Evolutionary conservation across 1,140 invertebrate species (phyloP), one percentile per base, ranked within the genome.

Genomic region (Panulirus ornatus): DNA sequence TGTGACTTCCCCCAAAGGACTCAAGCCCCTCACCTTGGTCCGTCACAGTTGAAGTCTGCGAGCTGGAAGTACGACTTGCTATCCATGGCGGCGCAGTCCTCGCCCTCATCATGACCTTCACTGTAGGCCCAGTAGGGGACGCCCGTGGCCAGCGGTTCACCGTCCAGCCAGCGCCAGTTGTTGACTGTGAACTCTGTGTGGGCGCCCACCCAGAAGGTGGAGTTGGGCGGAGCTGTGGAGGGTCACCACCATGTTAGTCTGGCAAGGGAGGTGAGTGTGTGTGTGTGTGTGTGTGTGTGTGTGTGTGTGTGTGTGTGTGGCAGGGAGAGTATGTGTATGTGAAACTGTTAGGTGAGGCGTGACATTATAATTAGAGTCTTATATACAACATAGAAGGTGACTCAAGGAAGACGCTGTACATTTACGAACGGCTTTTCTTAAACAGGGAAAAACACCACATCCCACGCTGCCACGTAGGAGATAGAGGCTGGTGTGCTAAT

Each of bases 141-240:
- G 19, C 85, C 85, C 11, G 47, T 78, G 16, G 34, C 3, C 75
- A 87, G 75, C 27, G 34, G n/a, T 22, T 40, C 38, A 14, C 85
- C 85, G 40, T 40, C 40, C 38, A 87, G 30, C 85, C 85, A 87
- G 51, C 75, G 73, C 85, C 85, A 87, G 47, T 66, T 87, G 51
- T 87, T 87, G 73, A 27, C 27, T 2, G 47, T 16, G 75, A 87
- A 87, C 51, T 78, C 85, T 42, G 75, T 79, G 75, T 87, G 85
- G n/a, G 47, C 85, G 14, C 85, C 85, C 27, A 87, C 75, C 85
- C 85, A 87, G 73, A 78, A 16, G 0, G 70, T 27, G 36, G 73
- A 63, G 1, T 76, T 19, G 11, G 11, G 16, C 11, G 47, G 51
- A 54, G 51, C 85, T 78, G 51, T 78, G 51, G n/a, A 16, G 38